Percentiles rank a stretch among this genome's conserved stretches.
Evolutionary conservation across 2,113 vertebrate species (phyloP).

Genomic region (Notarius lentiginosus): DNA sequence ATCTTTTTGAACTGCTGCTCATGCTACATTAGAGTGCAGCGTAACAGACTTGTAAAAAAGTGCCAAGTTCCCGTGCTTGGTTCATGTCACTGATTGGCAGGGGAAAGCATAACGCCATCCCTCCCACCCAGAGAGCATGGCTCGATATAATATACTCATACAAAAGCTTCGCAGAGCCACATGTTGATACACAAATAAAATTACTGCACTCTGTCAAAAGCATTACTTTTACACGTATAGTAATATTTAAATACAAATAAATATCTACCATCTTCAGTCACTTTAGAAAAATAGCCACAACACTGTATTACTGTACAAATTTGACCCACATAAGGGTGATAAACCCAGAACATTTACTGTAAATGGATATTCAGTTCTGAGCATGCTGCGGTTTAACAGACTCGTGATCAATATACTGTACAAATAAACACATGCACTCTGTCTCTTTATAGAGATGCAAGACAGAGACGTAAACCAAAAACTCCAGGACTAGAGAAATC

Average conservation of each 20-base stretch:
- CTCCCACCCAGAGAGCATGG: background rate
- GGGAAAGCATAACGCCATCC: background rate
- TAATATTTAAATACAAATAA: conserved; percentile 9
- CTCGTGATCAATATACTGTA: conserved; percentile 8
- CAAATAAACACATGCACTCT: background rate
- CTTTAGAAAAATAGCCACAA: conserved; percentile 1
- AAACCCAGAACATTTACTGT: background rate
- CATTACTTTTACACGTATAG: conserved; percentile 21
- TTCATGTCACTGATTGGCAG: background rate
- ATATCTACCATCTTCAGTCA: conserved; percentile 5
- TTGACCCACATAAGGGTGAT: background rate
- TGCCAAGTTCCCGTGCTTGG: background rate
- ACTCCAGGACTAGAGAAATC: background rate
- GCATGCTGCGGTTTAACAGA: conserved; percentile 30
- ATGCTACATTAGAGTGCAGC: background rate
- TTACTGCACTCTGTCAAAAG: background rate
- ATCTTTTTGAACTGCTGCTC: background rate
- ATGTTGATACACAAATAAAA: conserved; percentile 1
- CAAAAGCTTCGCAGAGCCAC: background rate
- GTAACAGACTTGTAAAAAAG: background rate
- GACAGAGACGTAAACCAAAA: background rate
- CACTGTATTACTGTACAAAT: conserved; percentile 7
- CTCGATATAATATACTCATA: background rate
- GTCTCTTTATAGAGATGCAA: background rate
- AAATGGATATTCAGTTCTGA: background rate